Evolutionary conservation across 1,140 invertebrate genomes (phyloP).

Genomic region (Lethocerus indicus): DNA sequence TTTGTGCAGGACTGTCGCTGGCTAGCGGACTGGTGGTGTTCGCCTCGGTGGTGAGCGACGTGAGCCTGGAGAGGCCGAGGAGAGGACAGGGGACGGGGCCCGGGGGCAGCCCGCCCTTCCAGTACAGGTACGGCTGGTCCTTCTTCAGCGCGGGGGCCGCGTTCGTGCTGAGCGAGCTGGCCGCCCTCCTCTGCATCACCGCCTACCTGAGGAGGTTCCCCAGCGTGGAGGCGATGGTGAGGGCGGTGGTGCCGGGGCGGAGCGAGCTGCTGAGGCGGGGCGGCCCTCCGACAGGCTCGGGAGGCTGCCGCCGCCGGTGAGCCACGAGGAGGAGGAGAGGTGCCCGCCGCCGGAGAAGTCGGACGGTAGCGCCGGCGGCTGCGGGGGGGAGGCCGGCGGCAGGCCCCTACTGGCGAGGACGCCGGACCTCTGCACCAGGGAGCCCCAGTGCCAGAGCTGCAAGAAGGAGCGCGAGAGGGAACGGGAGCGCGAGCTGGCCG

Average conservation of each 20-base stretch:
- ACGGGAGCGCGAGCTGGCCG: slow-evolving; percentile 6
- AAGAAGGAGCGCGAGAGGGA: slow-evolving; percentile 10
- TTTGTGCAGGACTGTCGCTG: slow-evolving; percentile 40
- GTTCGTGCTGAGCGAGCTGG: slow-evolving; percentile 44
- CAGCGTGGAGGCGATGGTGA: slow-evolving; percentile 43
- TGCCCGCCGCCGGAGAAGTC: too few relatives aligned
- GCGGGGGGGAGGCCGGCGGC: too few relatives aligned
- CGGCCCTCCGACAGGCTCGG: too few relatives aligned
- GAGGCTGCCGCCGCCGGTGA: too few relatives aligned
- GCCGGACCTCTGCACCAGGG: slow-evolving; percentile 8
- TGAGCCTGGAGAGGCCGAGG: slow-evolving; percentile 27
- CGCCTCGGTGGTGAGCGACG: slow-evolving; percentile 41
- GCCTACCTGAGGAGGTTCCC: slow-evolving; percentile 42
- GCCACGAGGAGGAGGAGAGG: too few relatives aligned
- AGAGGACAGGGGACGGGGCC: too few relatives aligned
- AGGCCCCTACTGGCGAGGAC: too few relatives aligned
- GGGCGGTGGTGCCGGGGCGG: slow-evolving; percentile 42
- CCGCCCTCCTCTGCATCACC: slow-evolving; percentile 41
- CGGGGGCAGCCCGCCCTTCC: slow-evolving; percentile 25
- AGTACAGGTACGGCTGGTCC: slow-evolving; percentile 52
- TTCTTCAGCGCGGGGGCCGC: slow-evolving; percentile 46
- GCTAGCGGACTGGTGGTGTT: slow-evolving; percentile 42
- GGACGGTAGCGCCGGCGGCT: too few relatives aligned
- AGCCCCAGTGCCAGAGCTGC: slow-evolving; percentile 8
- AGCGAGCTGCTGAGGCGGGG: too few relatives aligned